Evolutionary conservation across 2,888 invertebrate genomes (phyloP).

Genomic region (Tethea ocularis): DNA sequence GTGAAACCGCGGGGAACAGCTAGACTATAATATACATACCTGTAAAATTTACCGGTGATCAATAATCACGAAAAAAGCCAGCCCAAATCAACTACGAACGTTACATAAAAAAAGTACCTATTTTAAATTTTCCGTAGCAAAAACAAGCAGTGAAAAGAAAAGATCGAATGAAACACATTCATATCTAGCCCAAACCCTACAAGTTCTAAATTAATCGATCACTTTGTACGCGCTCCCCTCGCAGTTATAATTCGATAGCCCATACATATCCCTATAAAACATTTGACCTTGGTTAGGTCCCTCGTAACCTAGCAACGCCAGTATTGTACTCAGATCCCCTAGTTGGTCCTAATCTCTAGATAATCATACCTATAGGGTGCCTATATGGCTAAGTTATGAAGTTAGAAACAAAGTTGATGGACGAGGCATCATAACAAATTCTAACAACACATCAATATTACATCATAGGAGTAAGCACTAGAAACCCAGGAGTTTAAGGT

Average conservation of each 20-base stretch:
- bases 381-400: slow-evolving; percentile 59
- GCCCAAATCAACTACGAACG: too few relatives aligned
- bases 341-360: slow-evolving; percentile 67
- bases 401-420: slow-evolving; percentile 46
- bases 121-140: slow-evolving; percentile 17
- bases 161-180: slow-evolving; percentile 35
- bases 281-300: slow-evolving; percentile 77
- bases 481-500: too few relatives aligned
- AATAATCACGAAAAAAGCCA: too few relatives aligned
- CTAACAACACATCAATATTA: too few relatives aligned
- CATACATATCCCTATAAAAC: slow-evolving; percentile 66
- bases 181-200: background rate
- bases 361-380: slow-evolving; percentile 74
- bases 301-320: slow-evolving; percentile 79
- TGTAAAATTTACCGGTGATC: too few relatives aligned
- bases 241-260: slow-evolving; percentile 51
- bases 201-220: slow-evolving; percentile 31
- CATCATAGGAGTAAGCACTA: too few relatives aligned
- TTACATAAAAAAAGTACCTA: too few relatives aligned
- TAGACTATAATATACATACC: too few relatives aligned
- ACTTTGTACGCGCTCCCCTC: slow-evolving; percentile 49
- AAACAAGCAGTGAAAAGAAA: background rate
- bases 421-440: too few relatives aligned
- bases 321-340: slow-evolving; percentile 71
- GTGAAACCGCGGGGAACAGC: too few relatives aligned